Evolutionary conservation across 2,888 invertebrate species (phyloP).

Genomic region (Orchesella flavescens): DNA sequence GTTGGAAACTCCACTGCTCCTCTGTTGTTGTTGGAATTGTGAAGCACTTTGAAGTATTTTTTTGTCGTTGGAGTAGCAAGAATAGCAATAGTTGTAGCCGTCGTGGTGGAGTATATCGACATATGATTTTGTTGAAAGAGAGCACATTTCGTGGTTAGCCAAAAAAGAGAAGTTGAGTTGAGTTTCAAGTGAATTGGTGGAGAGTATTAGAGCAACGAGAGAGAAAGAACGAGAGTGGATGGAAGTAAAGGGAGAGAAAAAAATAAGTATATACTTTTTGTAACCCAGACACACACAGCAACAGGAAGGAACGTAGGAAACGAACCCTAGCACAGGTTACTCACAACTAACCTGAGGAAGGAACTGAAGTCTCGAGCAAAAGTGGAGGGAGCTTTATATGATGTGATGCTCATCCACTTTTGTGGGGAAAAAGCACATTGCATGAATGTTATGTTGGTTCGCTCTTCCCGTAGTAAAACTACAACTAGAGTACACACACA

Average conservation of each 20-base stretch:
- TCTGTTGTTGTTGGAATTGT: background rate
- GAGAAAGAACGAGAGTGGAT: too few relatives aligned
- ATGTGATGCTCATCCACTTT: background rate
- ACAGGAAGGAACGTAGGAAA: conserved; percentile 57
- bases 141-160: conserved; percentile 34
- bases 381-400: conserved; percentile 56
- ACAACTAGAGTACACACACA: background rate
- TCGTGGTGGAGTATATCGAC: background rate
- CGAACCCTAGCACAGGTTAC: conserved; percentile 70
- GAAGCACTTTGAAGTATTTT: background rate
- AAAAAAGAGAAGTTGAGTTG: background rate
- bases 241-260: too few relatives aligned
- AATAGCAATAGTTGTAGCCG: too few relatives aligned
- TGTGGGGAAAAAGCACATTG: conserved; percentile 7
- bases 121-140: conserved; percentile 15
- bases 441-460: background rate
- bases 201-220: background rate
- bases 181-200: too few relatives aligned
- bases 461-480: too few relatives aligned
- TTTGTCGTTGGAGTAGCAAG: background rate
- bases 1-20: background rate
- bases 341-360: conserved; percentile 68
- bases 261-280: background rate
- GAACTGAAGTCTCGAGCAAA: conserved; percentile 58
- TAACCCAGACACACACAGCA: conserved; percentile 22